Percentiles rank a stretch among this genome's conserved stretches.
Conservation (phyloP, 2,888 invertebrate genomes). For the Panopea generosa region DNA sequence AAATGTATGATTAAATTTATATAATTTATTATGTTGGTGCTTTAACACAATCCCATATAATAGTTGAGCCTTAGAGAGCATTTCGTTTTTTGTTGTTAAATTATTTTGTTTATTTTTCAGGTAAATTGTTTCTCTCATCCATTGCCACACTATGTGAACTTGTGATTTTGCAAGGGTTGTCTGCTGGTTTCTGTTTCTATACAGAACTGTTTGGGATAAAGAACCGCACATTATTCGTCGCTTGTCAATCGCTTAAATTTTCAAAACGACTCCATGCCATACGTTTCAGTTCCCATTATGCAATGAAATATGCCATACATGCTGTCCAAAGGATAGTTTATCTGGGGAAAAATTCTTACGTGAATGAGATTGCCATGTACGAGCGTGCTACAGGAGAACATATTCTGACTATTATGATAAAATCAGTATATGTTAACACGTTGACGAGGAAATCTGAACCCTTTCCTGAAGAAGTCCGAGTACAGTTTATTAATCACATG, state of each 20-base stretch:
- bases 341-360: slow-evolving; percentile 30
- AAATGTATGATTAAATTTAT: no score
- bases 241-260: neutral
- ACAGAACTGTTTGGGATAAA: no score
- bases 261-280: neutral
- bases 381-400: slow-evolving; percentile 12
- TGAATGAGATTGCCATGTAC: neutral
- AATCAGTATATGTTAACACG: slow-evolving; percentile 21
- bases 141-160: slow-evolving; percentile 37
- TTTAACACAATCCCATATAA: no score
- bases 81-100: no score
- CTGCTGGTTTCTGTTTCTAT: no score
- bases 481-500: neutral
- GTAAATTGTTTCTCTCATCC: slow-evolving; percentile 43
- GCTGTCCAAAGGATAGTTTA: slow-evolving; percentile 19
- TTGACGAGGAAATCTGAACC: slow-evolving; percentile 22
- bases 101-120: slow-evolving; percentile 32
- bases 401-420: slow-evolving; percentile 5
- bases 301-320: slow-evolving; percentile 5
- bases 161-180: no score
- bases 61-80: no score
- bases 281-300: neutral
- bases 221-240: slow-evolving; percentile 8
- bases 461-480: slow-evolving; percentile 10
- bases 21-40: no score